phyloP scores from a whole-genome alignment of 2,888 invertebrate genomes.

The Dione juno region DNA sequence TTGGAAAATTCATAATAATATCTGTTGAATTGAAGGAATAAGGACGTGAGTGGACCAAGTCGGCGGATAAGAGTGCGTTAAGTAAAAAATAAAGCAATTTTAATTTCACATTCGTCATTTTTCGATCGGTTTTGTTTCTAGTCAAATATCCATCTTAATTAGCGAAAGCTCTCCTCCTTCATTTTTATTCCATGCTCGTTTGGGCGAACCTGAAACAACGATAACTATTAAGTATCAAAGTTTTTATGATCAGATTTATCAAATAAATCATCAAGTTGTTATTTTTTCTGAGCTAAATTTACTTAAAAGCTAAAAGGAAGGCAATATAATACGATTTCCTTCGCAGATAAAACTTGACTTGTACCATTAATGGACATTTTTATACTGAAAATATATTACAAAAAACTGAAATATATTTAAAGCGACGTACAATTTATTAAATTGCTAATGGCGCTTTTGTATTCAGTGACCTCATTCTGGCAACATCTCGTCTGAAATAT shows the following conservation, averaged over 20 bases:
- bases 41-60: constrained; percentile 71
- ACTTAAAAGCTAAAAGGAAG: constrained; percentile 24
- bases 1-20: constrained; percentile 60
- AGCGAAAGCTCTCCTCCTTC: constrained; percentile 43
- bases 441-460: constrained; percentile 23
- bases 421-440: constrained; percentile 19
- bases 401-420: constrained; percentile 24
- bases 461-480: constrained; percentile 12
- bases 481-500: constrained; percentile 16
- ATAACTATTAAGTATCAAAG: constrained; percentile 51
- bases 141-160: constrained; percentile 57
- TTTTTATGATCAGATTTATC: constrained; percentile 46
- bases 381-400: constrained; percentile 19
- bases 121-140: constrained; percentile 44
- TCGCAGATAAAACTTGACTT: constrained; percentile 1
- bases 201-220: constrained; percentile 58
- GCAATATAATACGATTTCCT: constrained; percentile 29
- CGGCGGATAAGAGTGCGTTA: constrained; percentile 68
- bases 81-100: constrained; percentile 77
- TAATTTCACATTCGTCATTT: constrained; percentile 79
- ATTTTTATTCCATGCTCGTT: constrained; percentile 45
- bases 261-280: background rate
- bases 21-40: constrained; percentile 65
- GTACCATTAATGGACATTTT: constrained; percentile 21
- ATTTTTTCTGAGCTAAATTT: constrained; percentile 26